Conservation (phyloP, 2,113 vertebrate species). For the Rhinolophus sinicus region DNA sequence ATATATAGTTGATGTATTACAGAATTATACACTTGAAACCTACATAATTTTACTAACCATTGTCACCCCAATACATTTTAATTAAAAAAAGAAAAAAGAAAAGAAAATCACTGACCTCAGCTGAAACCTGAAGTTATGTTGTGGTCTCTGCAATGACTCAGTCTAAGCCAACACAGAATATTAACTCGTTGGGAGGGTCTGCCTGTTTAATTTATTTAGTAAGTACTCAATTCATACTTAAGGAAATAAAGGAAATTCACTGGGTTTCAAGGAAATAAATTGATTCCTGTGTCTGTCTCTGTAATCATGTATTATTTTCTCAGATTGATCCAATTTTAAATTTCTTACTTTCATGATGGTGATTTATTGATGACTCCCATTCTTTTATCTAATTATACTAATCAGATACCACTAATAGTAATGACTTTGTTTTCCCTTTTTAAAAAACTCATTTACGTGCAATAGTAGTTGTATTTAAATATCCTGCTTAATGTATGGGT, state of each 20-base stretch:
- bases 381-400: constrained; percentile 22
- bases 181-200: background rate
- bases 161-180: background rate
- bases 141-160: background rate
- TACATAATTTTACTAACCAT: too few relatives aligned
- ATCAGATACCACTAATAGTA: background rate
- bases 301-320: constrained; percentile 5
- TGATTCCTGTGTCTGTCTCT: background rate
- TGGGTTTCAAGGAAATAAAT: background rate
- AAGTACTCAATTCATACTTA: background rate
- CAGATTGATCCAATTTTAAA: background rate
- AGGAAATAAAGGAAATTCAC: background rate
- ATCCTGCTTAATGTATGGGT: background rate
- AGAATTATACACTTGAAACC: too few relatives aligned
- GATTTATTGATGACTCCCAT: background rate
- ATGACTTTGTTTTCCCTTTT: background rate
- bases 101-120: background rate
- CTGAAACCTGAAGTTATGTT: background rate
- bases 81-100: too few relatives aligned
- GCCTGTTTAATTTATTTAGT: background rate
- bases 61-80: too few relatives aligned
- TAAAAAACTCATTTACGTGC: background rate
- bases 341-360: background rate
- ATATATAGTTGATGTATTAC: too few relatives aligned
- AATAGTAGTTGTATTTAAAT: background rate